phyloP scores from a whole-genome alignment of 1,140 invertebrate genomes.

The Lordiphosa stackelbergi region DNA sequence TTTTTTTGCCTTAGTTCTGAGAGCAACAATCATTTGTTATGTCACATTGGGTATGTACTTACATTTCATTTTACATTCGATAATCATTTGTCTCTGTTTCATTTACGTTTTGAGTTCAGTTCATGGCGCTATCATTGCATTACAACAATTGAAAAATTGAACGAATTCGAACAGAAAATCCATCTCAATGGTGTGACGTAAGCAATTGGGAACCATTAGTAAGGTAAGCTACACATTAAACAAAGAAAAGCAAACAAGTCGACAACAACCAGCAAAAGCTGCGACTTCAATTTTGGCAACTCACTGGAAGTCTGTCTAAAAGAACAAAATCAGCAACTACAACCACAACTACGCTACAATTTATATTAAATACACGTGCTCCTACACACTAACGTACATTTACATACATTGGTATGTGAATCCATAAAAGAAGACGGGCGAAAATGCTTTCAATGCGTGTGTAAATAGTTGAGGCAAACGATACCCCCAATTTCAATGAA shows the following conservation, averaged over 20 bases:
- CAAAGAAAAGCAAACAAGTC: slow-evolving; percentile 50
- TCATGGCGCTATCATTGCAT: slow-evolving; percentile 73
- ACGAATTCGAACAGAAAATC: slow-evolving; percentile 62
- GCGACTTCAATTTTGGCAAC: slow-evolving; percentile 6
- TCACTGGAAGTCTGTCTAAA: slow-evolving; percentile 37
- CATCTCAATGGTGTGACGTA: slow-evolving; percentile 77
- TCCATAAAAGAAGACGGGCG: slow-evolving; percentile 13
- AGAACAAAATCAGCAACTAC: slow-evolving; percentile 17
- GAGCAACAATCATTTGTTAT: slow-evolving; percentile 67
- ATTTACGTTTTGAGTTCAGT: slow-evolving; percentile 55
- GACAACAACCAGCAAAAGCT: slow-evolving; percentile 6
- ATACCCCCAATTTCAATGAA: slow-evolving; percentile 9
- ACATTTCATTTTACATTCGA: slow-evolving; percentile 10
- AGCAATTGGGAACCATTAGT: slow-evolving; percentile 78
- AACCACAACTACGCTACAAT: slow-evolving; percentile 44
- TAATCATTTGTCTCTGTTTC: slow-evolving; percentile 26
- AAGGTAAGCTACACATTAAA: slow-evolving; percentile 78
- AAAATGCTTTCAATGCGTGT: slow-evolving; percentile 25
- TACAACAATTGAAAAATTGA: slow-evolving; percentile 42
- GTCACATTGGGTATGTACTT: slow-evolving; percentile 51
- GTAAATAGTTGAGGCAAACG: slow-evolving; percentile 17
- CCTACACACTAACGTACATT: slow-evolving; percentile 6
- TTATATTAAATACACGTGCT: slow-evolving; percentile 25
- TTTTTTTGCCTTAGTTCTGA: slow-evolving; percentile 14
- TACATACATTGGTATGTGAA: slow-evolving; percentile 9